Evolutionary conservation across 30 jellyfish, hydroid and myxozoan genomes (phyloP).

Genomic region (Nemopilema nomurai): DNA sequence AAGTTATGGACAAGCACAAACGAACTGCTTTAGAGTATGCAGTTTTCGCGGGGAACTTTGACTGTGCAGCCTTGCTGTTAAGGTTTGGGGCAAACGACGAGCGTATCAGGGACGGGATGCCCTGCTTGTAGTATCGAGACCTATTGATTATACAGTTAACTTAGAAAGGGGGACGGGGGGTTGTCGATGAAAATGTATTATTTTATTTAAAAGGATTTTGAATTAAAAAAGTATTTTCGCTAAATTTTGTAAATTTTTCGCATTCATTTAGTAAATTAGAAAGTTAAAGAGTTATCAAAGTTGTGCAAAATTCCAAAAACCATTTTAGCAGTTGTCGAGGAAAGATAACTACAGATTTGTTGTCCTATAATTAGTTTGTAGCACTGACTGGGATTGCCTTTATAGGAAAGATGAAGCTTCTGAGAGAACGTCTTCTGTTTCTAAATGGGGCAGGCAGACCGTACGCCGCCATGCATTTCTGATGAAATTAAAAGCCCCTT

Average conservation of each 20-base stretch:
- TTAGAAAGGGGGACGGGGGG: neutral
- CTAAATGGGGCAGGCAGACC: neutral
- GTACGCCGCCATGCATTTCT: neutral
- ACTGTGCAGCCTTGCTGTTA: constrained; percentile 75
- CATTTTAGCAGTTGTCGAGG: no score
- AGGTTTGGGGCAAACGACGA: constrained; percentile 72
- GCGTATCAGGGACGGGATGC: constrained; percentile 67
- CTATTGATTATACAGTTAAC: neutral
- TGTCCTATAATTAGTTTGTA: neutral
- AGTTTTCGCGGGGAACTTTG: constrained; percentile 84
- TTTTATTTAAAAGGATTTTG: no score
- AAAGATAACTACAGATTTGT: no score
- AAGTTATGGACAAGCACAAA: constrained; percentile 37
- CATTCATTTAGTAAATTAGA: neutral
- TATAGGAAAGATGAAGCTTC: neutral
- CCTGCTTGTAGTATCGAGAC: neutral
- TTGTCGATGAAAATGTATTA: no score
- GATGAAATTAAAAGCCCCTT: neutral
- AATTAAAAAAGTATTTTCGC: no score
- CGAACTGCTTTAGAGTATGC: constrained; percentile 77
- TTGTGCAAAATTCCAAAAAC: no score
- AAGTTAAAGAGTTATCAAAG: no score
- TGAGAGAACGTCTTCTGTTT: neutral
- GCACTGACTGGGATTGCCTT: neutral
- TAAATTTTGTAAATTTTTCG: no score